phyloP scores from a whole-genome alignment of 1,140 invertebrate species.

The Orussus abietinus region DNA sequence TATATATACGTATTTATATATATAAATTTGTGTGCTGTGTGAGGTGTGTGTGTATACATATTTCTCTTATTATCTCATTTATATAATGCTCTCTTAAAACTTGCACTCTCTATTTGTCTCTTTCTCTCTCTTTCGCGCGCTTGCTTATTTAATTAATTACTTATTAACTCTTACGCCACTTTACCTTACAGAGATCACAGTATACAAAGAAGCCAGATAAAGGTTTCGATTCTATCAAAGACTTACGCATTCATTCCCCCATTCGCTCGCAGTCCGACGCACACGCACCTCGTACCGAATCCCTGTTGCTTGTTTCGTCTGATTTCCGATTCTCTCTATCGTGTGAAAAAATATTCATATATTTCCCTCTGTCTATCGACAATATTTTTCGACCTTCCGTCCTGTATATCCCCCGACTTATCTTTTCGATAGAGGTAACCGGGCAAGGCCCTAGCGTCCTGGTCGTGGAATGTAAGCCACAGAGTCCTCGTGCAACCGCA shows the following conservation, averaged over 20 bases:
- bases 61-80: slow-evolving; percentile 23
- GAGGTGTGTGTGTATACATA: slow-evolving; percentile 23
- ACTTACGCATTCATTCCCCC: slow-evolving; percentile 11
- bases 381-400: too few species aligned
- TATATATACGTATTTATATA: slow-evolving; percentile 8
- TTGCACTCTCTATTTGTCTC: slow-evolving; percentile 9
- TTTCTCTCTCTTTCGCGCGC: slow-evolving; percentile 11
- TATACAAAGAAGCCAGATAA: slow-evolving; percentile 53
- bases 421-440: too few species aligned
- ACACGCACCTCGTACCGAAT: too few species aligned
- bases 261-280: slow-evolving; percentile 1
- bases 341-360: too few species aligned
- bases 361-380: too few species aligned
- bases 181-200: slow-evolving; percentile 52
- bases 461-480: slow-evolving; percentile 51
- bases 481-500: slow-evolving; percentile 41
- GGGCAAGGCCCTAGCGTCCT: too few species aligned
- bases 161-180: slow-evolving; percentile 31
- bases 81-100: slow-evolving; percentile 22
- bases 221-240: slow-evolving; percentile 43
- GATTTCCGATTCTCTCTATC: too few species aligned
- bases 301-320: too few species aligned
- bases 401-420: too few species aligned
- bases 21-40: slow-evolving; percentile 18
- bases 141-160: slow-evolving; percentile 26